Conservation (phyloP, 2,888 invertebrate genomes). For the Sinelater perroti region DNA sequence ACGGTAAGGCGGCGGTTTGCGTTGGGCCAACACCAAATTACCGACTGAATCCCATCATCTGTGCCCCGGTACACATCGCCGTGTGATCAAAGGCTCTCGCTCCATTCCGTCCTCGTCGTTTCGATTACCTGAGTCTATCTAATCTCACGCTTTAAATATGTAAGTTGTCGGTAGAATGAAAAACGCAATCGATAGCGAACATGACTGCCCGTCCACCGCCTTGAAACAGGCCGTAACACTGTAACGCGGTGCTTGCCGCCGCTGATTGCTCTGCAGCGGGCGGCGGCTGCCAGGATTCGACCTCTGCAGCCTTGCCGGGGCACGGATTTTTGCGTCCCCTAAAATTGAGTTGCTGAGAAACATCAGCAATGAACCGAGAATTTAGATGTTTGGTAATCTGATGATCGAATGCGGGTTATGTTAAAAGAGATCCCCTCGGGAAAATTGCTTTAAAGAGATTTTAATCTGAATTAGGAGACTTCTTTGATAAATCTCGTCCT, state of each 20-base stretch:
- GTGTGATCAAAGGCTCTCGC: slow-evolving; percentile 55
- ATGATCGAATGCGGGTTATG: slow-evolving; percentile 52
- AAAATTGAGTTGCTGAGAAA: slow-evolving; percentile 35
- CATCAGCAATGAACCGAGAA: slow-evolving; percentile 48
- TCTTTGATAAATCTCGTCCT: slow-evolving; percentile 41
- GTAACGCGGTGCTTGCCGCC: slow-evolving; percentile 8
- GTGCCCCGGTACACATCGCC: slow-evolving; percentile 54
- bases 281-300: slow-evolving; percentile 20
- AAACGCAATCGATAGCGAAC: slow-evolving; percentile 23
- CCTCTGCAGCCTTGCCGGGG: slow-evolving; percentile 22
- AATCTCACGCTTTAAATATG: slow-evolving; percentile 51
- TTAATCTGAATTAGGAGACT: slow-evolving; percentile 45
- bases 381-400: slow-evolving; percentile 51
- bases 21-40: slow-evolving; percentile 55
- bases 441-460: slow-evolving; percentile 49
- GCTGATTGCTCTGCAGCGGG: slow-evolving; percentile 8
- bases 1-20: slow-evolving; percentile 50
- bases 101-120: slow-evolving; percentile 48
- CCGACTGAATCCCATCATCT: slow-evolving; percentile 57
- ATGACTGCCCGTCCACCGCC: slow-evolving; percentile 9
- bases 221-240: slow-evolving; percentile 4
- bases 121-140: slow-evolving; percentile 55
- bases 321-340: slow-evolving; percentile 32
- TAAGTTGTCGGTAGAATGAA: slow-evolving; percentile 16
- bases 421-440: slow-evolving; percentile 46